Conservation (phyloP, 2,888 invertebrate genomes). For the Gymnoscelis rufifasciata region DNA sequence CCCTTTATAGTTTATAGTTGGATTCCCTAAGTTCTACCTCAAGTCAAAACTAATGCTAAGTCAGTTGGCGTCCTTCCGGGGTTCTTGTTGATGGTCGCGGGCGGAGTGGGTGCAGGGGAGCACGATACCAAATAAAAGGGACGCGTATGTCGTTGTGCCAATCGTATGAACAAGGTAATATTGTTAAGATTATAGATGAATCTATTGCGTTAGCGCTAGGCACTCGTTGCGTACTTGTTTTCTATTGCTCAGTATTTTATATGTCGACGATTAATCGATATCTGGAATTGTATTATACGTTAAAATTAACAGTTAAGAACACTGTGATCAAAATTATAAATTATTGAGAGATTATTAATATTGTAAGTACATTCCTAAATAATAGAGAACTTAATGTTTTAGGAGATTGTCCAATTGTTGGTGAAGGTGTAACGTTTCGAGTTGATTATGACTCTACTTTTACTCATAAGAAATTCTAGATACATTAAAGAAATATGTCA, state of each 20-base stretch:
- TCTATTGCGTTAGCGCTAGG: constrained; percentile 66
- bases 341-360: constrained; percentile 78
- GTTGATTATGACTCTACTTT: constrained; percentile 10
- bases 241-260: constrained; percentile 78
- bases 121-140: constrained; percentile 70
- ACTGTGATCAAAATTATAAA: constrained; percentile 80
- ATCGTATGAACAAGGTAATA: constrained; percentile 71
- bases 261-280: constrained; percentile 55
- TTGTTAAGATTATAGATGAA: constrained; percentile 69
- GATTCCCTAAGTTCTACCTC: constrained; percentile 75
- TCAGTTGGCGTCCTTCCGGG: constrained; percentile 55
- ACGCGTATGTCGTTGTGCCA: constrained; percentile 68
- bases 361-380: constrained; percentile 76
- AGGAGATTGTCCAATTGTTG: constrained; percentile 60
- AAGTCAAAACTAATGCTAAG: constrained; percentile 71
- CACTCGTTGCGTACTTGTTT: constrained; percentile 70
- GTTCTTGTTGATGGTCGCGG: constrained; percentile 20
- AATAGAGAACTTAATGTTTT: constrained; percentile 71
- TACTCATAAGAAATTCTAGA: constrained; percentile 28
- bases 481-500: constrained; percentile 56
- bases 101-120: constrained; percentile 21
- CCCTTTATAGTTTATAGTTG: constrained; percentile 67
- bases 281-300: constrained; percentile 76
- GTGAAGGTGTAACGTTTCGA: constrained; percentile 15
- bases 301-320: constrained; percentile 76